phyloP scores from a whole-genome alignment of 2,113 vertebrate species.

The Chionis minor region DNA sequence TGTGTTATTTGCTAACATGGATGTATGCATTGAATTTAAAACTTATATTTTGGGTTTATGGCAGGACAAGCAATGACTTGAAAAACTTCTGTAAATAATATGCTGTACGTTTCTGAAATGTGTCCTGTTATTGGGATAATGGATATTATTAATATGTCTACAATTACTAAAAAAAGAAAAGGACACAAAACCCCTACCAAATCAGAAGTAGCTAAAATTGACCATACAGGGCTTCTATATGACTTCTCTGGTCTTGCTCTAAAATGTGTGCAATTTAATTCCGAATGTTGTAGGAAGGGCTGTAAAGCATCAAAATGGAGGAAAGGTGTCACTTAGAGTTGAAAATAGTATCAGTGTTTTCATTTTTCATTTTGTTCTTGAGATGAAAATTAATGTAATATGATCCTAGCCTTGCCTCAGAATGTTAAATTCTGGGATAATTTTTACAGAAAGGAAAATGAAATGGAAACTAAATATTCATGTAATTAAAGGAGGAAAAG shows the following conservation, averaged over 20 bases:
- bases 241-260: neutral
- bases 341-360: neutral
- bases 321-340: neutral
- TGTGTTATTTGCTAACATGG: neutral
- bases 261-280: neutral
- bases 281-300: neutral
- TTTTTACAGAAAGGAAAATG: neutral
- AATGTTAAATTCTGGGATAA: neutral
- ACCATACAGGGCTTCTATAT: neutral
- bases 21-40: neutral
- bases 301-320: neutral
- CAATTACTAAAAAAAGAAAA: neutral
- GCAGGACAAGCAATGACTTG: neutral
- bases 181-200: neutral
- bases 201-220: neutral
- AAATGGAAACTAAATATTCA: neutral
- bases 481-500: neutral
- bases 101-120: neutral
- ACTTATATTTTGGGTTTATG: neutral
- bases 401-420: neutral
- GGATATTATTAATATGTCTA: neutral
- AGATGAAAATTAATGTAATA: neutral
- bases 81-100: neutral
- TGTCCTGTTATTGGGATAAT: neutral
- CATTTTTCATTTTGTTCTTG: neutral